A percentile compares a stretch with the other conserved stretches of the same genome.
Evolutionary conservation across 1,140 invertebrate genomes (phyloP).

Genomic region (Centruroides sculpturatus): DNA sequence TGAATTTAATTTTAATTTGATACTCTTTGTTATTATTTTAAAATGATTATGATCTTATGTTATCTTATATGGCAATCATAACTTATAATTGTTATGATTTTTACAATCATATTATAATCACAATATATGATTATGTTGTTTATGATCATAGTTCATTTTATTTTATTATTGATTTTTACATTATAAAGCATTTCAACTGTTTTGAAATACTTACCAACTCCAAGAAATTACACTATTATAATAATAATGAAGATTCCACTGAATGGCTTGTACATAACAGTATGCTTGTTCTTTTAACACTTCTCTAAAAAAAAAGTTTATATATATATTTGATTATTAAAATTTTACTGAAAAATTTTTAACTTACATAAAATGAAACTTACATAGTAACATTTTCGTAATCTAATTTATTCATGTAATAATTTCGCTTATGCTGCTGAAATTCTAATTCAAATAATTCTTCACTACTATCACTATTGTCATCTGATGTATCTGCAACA

Average conservation of each 20-base stretch:
- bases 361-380: neutral
- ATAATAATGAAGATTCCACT: slow-evolving; percentile 95
- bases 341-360: slow-evolving; percentile 2
- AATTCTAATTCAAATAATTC: slow-evolving; percentile 49
- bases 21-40: no score
- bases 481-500: neutral
- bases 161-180: no score
- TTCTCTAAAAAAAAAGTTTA: slow-evolving; percentile 36
- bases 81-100: no score
- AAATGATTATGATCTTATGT: no score
- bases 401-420: slow-evolving; percentile 81
- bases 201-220: slow-evolving; percentile 60
- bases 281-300: slow-evolving; percentile 63
- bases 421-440: slow-evolving; percentile 68
- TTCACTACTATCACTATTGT: slow-evolving; percentile 29
- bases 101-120: no score
- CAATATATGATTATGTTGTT: no score
- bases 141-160: no score
- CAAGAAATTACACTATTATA: slow-evolving; percentile 91
- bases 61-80: no score
- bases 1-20: no score
- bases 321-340: neutral
- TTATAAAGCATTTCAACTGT: neutral
- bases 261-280: slow-evolving; percentile 79
- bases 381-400: slow-evolving; percentile 45